Conservation (phyloP, 1,140 invertebrate species). For the Drosophila sulfurigaster region DNA sequence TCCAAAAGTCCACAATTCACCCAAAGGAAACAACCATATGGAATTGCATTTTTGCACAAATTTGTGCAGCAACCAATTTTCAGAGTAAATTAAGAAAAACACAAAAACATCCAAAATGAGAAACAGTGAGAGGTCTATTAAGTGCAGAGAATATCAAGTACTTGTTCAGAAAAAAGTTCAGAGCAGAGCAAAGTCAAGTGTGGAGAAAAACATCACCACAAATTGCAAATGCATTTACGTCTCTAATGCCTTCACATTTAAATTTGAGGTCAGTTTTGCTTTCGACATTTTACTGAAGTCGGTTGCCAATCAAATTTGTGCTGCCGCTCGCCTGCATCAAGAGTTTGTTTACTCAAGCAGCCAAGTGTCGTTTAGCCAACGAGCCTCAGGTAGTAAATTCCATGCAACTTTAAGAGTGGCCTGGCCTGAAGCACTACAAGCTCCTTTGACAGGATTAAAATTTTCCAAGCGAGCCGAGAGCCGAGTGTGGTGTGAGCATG, state of each 20-base stretch:
- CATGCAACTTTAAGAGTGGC: constrained; percentile 74
- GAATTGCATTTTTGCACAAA: not conserved
- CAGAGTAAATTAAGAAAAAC: constrained; percentile 8
- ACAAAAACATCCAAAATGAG: not conserved
- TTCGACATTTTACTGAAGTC: constrained; percentile 8
- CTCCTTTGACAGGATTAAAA: constrained; percentile 69
- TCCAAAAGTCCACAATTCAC: constrained; percentile 14
- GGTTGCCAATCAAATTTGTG: constrained; percentile 63
- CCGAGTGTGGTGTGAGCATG: not conserved
- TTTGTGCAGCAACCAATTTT: not conserved
- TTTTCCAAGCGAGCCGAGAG: constrained; percentile 4
- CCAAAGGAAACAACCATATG: constrained; percentile 16
- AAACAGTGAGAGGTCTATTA: not conserved
- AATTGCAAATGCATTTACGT: constrained; percentile 31
- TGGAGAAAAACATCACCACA: constrained; percentile 27
- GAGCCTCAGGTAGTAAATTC: constrained; percentile 49
- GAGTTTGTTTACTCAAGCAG: constrained; percentile 55
- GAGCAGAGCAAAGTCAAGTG: not conserved
- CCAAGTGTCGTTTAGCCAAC: constrained; percentile 66
- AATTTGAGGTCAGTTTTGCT: constrained; percentile 2
- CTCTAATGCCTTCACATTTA: constrained; percentile 10
- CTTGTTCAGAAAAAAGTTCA: not conserved
- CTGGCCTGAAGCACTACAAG: constrained; percentile 61
- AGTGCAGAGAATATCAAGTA: not conserved
- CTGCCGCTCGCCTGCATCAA: constrained; percentile 18